phyloP scores from a whole-genome alignment of 2,888 invertebrate genomes.

The Conomelus anceps region DNA sequence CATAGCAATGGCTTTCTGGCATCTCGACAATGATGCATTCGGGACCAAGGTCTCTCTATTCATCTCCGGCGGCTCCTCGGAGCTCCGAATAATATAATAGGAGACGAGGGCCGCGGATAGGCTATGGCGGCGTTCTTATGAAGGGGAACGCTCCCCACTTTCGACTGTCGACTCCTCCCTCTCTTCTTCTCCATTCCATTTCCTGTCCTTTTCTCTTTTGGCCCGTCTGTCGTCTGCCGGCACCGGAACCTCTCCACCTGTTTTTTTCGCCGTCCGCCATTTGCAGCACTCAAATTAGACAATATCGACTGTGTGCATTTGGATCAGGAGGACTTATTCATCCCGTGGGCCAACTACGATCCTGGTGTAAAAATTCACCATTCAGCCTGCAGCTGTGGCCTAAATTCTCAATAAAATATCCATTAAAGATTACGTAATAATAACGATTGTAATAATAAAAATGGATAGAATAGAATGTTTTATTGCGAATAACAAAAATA shows the following conservation, averaged over 20 bases:
- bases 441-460: too few relatives aligned
- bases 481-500: too few relatives aligned
- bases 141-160: conserved; percentile 14
- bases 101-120: background rate
- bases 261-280: conserved; percentile 8
- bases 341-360: too few relatives aligned
- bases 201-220: conserved; percentile 16
- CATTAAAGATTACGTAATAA: too few relatives aligned
- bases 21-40: background rate
- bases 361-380: too few relatives aligned
- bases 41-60: conserved; percentile 8
- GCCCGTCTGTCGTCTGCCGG: conserved; percentile 5
- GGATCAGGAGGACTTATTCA: too few relatives aligned
- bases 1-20: background rate
- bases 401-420: too few relatives aligned
- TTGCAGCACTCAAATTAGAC: background rate
- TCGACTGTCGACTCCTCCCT: conserved; percentile 10
- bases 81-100: too few relatives aligned
- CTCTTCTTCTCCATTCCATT: background rate
- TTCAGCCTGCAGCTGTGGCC: too few relatives aligned
- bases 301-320: background rate
- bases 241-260: conserved; percentile 10
- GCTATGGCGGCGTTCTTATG: conserved; percentile 20
- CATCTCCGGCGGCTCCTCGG: background rate
- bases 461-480: too few relatives aligned